A percentile compares a stretch with the other conserved stretches of the same genome.
phyloP scores from a whole-genome alignment of 2,888 invertebrate genomes.

The Lamellibrachia columna region DNA sequence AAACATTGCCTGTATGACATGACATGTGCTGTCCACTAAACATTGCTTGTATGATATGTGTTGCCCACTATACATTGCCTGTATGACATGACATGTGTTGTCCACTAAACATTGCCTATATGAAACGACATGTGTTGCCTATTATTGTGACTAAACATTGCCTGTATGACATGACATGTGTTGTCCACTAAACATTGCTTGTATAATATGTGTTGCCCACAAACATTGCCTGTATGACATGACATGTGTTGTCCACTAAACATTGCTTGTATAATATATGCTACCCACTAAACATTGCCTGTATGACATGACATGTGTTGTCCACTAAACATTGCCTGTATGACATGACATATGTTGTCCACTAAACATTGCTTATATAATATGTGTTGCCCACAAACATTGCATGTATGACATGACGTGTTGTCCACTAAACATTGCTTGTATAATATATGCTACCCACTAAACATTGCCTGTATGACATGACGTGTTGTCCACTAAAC shows the following conservation, averaged over 20 bases:
- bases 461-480: neutral
- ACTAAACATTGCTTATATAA: neutral
- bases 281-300: neutral
- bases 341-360: neutral
- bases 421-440: neutral
- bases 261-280: neutral
- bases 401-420: neutral
- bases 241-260: neutral
- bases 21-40: neutral
- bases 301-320: no score
- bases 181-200: no score
- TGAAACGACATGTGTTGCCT: no score
- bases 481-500: neutral
- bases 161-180: neutral
- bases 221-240: neutral
- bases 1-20: neutral
- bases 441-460: neutral
- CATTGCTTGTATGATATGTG: neutral
- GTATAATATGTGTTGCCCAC: neutral
- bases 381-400: neutral
- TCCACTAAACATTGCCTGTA: neutral
- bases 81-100: neutral
- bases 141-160: neutral
- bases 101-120: neutral
- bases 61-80: no score